Base-by-base conservation (phyloP, 2,888 invertebrate genomes). In the Panopea generosa region DNA sequence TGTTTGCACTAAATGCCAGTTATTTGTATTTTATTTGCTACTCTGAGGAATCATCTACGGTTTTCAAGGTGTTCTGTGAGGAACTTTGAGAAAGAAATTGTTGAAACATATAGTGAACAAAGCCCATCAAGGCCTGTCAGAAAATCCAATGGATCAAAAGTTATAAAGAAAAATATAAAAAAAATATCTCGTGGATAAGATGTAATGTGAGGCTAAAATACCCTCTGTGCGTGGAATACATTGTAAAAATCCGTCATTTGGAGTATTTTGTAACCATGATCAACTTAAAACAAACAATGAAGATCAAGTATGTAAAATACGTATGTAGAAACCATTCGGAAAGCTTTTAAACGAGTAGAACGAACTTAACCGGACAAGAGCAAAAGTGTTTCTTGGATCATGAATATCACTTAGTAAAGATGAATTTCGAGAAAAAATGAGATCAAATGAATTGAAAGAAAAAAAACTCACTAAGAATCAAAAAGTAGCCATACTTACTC, bases 351-450 rank as follows among this genome's bases (percentile, higher is more conserved):
- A n/a, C n/a, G n/a, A n/a, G n/a, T n/a, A n/a, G n/a, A n/a, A 67
- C 43, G 62, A 68, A 33, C 49, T 73, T 4, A 55, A 24, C 9
- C 27, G 73, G 43, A 61, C 47, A 16, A 73, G 60, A 57, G 73
- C 73, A 20, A 43, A 29, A n/a, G 73, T 68, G 45, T 61, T 73
- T 7, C 45, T 73, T 40, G 67, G 61, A 1, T 73, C 61, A 43
- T 52, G 67, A 38, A n/a, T 73, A n/a, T 57, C 61, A 16, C 16
- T 45, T 3, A 45, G 16, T 45, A 6, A 45, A 18, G 20, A 16
- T 45, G 45, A 45, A 4, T 45, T 45, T 18, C 6, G n/a, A 18
- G 7, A 3, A 20, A 45, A 45, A 45, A 3, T 45, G 6, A 45
- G 16, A 45, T 45, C 45, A 45, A 4, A 6, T 18, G 20, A 16